Percentiles rank a stretch among this genome's conserved stretches.
These are phyloP conservation scores for Streptopelia turtur DNA, from an alignment of 2,797 vertebrate genomes.

Conservation along the genomic window DNA sequence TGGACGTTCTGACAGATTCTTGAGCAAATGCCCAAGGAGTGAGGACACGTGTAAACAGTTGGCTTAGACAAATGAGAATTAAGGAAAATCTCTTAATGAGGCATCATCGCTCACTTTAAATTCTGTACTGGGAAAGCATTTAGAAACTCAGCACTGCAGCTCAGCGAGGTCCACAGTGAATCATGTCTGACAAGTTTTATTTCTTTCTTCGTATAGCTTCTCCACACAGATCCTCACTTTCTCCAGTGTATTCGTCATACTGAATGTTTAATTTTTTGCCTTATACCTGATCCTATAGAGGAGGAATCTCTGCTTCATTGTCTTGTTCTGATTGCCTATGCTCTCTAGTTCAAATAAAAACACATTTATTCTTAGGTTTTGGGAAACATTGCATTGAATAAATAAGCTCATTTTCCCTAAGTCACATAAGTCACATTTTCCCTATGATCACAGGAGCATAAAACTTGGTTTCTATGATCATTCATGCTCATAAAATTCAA, in stretches of 20 bases:
- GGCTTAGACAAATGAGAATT: not conserved
- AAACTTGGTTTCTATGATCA: constrained; percentile 12
- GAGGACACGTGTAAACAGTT: not conserved
- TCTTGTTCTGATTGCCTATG: not conserved
- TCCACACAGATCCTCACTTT: not conserved
- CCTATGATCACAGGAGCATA: constrained; percentile 1
- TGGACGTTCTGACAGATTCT: not conserved
- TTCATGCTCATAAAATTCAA: not conserved
- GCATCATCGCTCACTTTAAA: not conserved
- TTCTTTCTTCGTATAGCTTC: not conserved
- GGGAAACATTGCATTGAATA: not conserved
- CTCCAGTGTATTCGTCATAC: not conserved
- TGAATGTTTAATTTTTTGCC: not conserved
- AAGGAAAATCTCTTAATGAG: not conserved
- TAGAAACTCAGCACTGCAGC: not conserved
- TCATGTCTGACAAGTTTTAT: not conserved
- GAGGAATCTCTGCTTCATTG: not conserved
- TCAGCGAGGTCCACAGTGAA: not conserved
- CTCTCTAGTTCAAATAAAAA: not conserved
- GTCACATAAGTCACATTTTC: not conserved
- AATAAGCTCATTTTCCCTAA: not conserved
- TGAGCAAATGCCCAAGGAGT: not conserved
- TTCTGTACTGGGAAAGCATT: not conserved
- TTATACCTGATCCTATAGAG: not conserved
- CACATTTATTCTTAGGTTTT: not conserved